These are phyloP conservation scores for Sorex fumeus DNA, from an alignment of 2,113 vertebrate species.

Conservation along the genomic window DNA sequence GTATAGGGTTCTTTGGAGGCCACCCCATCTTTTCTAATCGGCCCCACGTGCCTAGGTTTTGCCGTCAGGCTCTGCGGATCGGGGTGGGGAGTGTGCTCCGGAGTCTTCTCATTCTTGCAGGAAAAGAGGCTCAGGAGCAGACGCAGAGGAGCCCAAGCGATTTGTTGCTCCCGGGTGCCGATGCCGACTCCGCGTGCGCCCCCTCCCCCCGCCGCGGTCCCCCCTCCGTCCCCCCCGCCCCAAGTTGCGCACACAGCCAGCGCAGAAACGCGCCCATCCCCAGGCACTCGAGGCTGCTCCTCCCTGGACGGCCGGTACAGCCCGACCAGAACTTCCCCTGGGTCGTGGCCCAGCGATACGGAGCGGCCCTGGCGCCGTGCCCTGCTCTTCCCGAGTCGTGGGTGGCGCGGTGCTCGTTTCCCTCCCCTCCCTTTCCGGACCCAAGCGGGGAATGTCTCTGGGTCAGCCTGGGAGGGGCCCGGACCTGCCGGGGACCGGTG, in stretches of 20 bases:
- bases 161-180: neutral
- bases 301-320: slow-evolving; percentile 45
- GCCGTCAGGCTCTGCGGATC: neutral
- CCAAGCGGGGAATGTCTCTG: slow-evolving; percentile 84
- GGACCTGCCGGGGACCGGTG: slow-evolving; percentile 78
- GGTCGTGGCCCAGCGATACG: slow-evolving; percentile 81
- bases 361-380: slow-evolving; percentile 79
- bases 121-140: neutral
- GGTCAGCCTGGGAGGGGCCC: slow-evolving; percentile 82
- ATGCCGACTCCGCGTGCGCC: neutral
- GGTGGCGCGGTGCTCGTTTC: slow-evolving; percentile 83
- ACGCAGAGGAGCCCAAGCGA: neutral
- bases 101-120: neutral
- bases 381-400: slow-evolving; percentile 85
- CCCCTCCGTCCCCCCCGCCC: no score
- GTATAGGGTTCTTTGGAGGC: neutral
- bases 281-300: neutral
- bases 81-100: neutral
- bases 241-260: neutral
- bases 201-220: neutral
- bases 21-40: neutral
- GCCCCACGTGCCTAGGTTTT: slow-evolving; percentile 7
- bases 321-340: slow-evolving; percentile 79
- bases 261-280: neutral
- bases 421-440: slow-evolving; percentile 86